Evolutionary conservation across 2,888 invertebrate species (phyloP).

Genomic region (Clunio marinus): DNA sequence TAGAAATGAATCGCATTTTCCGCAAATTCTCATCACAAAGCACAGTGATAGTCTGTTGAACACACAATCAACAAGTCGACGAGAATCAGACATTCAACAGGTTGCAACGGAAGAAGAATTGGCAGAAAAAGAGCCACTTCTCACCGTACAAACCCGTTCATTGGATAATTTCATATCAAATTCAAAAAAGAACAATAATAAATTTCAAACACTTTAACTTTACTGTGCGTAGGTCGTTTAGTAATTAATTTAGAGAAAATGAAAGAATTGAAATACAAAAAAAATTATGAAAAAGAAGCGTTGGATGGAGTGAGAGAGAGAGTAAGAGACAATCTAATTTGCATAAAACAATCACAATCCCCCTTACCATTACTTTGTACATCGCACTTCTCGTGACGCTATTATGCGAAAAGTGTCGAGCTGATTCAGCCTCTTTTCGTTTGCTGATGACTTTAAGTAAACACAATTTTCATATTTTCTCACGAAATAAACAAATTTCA

Average conservation of each 20-base stretch:
- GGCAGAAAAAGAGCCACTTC: constrained; percentile 29
- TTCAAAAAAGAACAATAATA: background rate
- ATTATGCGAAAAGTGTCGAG: background rate
- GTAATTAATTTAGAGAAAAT: constrained; percentile 19
- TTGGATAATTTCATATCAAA: constrained; percentile 21
- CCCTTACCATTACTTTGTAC: background rate
- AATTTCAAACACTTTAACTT: constrained; percentile 28
- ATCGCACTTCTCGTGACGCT: too few relatives aligned
- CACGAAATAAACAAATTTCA: background rate
- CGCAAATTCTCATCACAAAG: constrained; percentile 37
- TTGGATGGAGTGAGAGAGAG: constrained; percentile 8
- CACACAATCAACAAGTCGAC: constrained; percentile 36
- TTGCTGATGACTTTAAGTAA: background rate
- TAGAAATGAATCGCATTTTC: constrained; percentile 11
- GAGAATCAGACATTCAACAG: constrained; percentile 38
- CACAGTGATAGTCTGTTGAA: constrained; percentile 34
- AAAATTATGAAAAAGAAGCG: background rate
- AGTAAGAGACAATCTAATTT: constrained; percentile 35
- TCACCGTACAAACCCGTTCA: constrained; percentile 23
- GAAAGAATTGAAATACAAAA: background rate
- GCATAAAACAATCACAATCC: constrained; percentile 32
- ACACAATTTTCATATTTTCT: background rate
- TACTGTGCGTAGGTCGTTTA: background rate
- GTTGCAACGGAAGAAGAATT: constrained; percentile 31
- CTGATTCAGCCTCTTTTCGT: background rate